Percentiles rank a stretch among this genome's conserved stretches.
Evolutionary conservation across 2,888 invertebrate genomes (phyloP).

Genomic region (Eulithis testata): DNA sequence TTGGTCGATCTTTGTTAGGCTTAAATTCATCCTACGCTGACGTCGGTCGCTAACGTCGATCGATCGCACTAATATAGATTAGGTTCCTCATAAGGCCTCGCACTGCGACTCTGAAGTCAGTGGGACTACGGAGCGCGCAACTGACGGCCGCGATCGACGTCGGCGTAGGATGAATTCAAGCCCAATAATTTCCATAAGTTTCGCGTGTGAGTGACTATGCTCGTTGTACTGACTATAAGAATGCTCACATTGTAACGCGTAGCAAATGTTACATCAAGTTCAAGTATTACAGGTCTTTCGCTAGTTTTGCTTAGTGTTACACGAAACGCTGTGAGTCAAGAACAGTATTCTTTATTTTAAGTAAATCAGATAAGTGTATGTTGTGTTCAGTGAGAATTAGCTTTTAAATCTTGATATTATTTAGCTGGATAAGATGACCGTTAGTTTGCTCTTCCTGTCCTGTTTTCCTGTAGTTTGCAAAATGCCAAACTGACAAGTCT

Average conservation of each 20-base stretch:
- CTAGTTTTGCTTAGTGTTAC: constrained; percentile 30
- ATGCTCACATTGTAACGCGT: neutral
- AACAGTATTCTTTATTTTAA: constrained; percentile 37
- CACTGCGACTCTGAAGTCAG: too few relatives aligned
- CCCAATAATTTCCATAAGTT: too few relatives aligned
- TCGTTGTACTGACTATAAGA: too few relatives aligned
- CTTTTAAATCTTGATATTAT: constrained; percentile 68
- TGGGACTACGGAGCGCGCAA: too few relatives aligned
- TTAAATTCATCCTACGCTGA: too few relatives aligned
- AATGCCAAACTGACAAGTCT: constrained; percentile 13
- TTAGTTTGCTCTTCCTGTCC: constrained; percentile 58
- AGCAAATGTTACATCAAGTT: neutral
- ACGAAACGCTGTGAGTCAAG: constrained; percentile 34
- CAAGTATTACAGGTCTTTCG: neutral
- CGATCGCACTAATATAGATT: too few relatives aligned
- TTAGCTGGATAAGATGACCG: constrained; percentile 55
- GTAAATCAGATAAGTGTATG: constrained; percentile 50
- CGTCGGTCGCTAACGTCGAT: too few relatives aligned
- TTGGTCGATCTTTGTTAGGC: too few relatives aligned
- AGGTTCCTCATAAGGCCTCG: too few relatives aligned
- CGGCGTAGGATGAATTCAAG: too few relatives aligned
- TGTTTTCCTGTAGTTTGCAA: neutral
- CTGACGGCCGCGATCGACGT: too few relatives aligned
- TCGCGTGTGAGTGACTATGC: too few relatives aligned
- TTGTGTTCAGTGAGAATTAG: constrained; percentile 76